Conservation (phyloP, 2,113 vertebrate species). For the Gymnobelideus leadbeateri region DNA sequence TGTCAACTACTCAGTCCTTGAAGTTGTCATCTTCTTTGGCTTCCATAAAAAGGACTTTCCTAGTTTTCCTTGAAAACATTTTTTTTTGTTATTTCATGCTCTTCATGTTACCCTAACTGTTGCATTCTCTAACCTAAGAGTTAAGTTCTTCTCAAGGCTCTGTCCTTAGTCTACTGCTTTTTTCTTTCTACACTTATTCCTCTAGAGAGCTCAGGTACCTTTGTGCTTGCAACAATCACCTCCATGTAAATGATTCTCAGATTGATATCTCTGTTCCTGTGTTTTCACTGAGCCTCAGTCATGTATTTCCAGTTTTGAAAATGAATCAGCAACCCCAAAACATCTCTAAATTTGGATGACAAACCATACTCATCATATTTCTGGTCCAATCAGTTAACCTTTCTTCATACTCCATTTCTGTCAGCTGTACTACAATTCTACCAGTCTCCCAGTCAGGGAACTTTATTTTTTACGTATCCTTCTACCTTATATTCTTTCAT, state of each 20-base stretch:
- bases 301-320: neutral
- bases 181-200: neutral
- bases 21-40: neutral
- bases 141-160: neutral
- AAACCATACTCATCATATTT: neutral
- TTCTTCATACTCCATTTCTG: constrained; percentile 32
- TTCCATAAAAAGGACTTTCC: neutral
- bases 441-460: constrained; percentile 2
- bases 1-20: neutral
- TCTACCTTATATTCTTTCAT: constrained; percentile 25
- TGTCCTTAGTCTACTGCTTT: neutral
- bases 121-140: neutral
- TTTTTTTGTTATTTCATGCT: constrained; percentile 5
- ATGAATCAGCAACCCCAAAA: neutral
- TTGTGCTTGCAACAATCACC: constrained; percentile 1
- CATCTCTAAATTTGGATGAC: neutral
- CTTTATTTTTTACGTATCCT: neutral
- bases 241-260: constrained; percentile 16
- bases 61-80: neutral
- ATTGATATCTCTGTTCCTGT: neutral
- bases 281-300: neutral
- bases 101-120: neutral
- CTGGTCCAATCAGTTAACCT: neutral
- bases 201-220: neutral
- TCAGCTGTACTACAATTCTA: neutral